Conservation (phyloP, 2,113 vertebrate genomes). For the Verasper variegatus region DNA sequence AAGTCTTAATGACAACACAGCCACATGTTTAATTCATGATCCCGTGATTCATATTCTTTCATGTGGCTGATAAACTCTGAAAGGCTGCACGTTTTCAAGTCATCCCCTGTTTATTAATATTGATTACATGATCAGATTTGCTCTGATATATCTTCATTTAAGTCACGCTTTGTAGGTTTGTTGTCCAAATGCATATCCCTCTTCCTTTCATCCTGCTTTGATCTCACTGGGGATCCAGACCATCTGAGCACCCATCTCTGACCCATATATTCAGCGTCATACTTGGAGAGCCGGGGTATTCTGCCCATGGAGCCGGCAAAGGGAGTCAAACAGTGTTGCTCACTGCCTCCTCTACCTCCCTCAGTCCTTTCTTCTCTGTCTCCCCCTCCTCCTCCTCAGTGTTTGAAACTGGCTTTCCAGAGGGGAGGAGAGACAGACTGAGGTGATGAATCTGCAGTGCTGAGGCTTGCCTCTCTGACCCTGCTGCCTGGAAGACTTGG, state of each 20-base stretch:
- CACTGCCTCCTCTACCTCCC: slow-evolving; percentile 18
- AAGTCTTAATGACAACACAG: not conserved
- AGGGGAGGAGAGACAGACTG: slow-evolving; percentile 69
- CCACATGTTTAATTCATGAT: no score
- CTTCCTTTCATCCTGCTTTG: slow-evolving; percentile 23
- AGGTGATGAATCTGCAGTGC: slow-evolving; percentile 80
- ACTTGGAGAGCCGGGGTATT: slow-evolving; percentile 26
- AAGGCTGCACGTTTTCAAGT: no score
- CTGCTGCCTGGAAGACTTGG: slow-evolving; percentile 64
- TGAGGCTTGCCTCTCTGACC: slow-evolving; percentile 75
- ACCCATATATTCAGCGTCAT: slow-evolving; percentile 31
- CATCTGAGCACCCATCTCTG: slow-evolving; percentile 28
- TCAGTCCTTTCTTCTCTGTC: slow-evolving; percentile 6
- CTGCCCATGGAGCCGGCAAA: slow-evolving; percentile 32
- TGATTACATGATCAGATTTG: no score
- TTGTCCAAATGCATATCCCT: not conserved
- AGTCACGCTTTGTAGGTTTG: not conserved
- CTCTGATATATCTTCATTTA: not conserved
- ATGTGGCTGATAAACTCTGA: no score
- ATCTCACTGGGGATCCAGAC: slow-evolving; percentile 14
- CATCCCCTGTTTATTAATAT: no score
- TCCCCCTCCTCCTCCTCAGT: slow-evolving; percentile 28
- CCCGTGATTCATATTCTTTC: no score
- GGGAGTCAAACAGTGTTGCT: slow-evolving; percentile 50
- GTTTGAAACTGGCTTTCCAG: slow-evolving; percentile 70